A percentile compares a stretch with the other conserved stretches of the same genome.
These are phyloP conservation scores for Galerucella calmariensis DNA, from an alignment of 2,888 invertebrate species.

Conservation along the genomic window DNA sequence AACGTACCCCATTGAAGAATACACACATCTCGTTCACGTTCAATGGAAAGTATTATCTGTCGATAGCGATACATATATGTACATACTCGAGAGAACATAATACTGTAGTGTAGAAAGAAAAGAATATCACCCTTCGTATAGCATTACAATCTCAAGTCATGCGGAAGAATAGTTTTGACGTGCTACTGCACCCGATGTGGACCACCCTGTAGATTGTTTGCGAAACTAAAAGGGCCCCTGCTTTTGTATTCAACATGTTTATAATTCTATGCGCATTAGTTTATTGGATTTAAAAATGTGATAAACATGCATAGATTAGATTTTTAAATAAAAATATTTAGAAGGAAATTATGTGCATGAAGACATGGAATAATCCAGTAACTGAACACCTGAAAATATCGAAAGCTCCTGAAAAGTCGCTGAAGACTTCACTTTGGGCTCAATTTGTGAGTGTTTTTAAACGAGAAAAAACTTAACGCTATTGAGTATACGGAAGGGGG, in stretches of 20 bases:
- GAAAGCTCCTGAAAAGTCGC: too few relatives aligned
- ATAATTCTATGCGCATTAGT: background rate
- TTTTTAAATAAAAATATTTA: background rate
- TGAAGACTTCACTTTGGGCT: too few relatives aligned
- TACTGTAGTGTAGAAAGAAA: conserved; percentile 10
- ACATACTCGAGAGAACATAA: conserved; percentile 41
- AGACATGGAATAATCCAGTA: background rate
- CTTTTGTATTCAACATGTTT: background rate
- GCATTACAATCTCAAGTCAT: conserved; percentile 46
- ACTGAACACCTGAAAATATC: too few relatives aligned
- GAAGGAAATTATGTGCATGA: background rate
- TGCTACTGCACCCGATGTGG: conserved; percentile 50
- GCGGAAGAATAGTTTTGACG: conserved; percentile 50
- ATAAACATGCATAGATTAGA: background rate
- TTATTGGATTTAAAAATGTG: background rate
- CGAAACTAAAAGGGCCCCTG: background rate
- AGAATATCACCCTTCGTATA: conserved; percentile 49
- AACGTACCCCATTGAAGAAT: background rate
- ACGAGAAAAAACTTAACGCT: too few relatives aligned
- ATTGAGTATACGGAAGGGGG: too few relatives aligned
- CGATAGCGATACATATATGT: conserved; percentile 39
- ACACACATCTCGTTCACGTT: conserved; percentile 35
- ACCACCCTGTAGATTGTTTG: conserved; percentile 49
- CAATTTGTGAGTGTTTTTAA: too few relatives aligned
- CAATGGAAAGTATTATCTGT: conserved; percentile 33